Percentiles rank a stretch among this genome's conserved stretches.
Evolutionary conservation across 2,113 vertebrate species (phyloP).

Genomic region (Emydocephalus ijimae): DNA sequence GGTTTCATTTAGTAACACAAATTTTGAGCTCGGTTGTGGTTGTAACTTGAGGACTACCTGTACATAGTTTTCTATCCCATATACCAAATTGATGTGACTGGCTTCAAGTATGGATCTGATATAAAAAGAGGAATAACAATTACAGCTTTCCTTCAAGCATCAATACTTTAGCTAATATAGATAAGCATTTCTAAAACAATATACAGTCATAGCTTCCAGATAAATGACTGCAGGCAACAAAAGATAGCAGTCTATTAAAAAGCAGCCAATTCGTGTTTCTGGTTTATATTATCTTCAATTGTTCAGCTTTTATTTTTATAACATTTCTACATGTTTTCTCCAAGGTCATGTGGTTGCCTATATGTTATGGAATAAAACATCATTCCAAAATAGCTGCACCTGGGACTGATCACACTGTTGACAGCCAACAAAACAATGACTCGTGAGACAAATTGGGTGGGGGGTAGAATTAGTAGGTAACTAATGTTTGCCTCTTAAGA

Average conservation of each 20-base stretch:
- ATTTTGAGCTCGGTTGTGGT: neutral
- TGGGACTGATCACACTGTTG: neutral
- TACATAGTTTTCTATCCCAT: neutral
- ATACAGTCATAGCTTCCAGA: neutral
- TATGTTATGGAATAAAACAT: neutral
- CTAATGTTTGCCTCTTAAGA: neutral
- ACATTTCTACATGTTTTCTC: neutral
- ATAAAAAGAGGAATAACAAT: neutral
- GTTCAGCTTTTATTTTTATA: neutral
- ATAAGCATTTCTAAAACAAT: neutral
- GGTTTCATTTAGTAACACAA: neutral
- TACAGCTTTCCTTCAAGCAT: neutral
- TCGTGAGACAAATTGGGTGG: neutral
- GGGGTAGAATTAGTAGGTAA: neutral
- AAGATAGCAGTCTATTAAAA: neutral
- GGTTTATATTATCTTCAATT: neutral
- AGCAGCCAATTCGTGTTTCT: neutral
- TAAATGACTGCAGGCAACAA: neutral
- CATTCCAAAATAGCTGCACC: neutral
- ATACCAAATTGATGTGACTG: neutral
- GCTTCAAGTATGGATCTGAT: neutral
- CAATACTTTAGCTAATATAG: neutral
- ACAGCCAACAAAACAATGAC: neutral
- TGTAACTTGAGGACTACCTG: neutral
- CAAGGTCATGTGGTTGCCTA: neutral